A percentile compares a stretch with the other conserved stretches of the same genome.
Conservation (phyloP, 2,113 vertebrate species). For the Dasyprocta punctata region DNA sequence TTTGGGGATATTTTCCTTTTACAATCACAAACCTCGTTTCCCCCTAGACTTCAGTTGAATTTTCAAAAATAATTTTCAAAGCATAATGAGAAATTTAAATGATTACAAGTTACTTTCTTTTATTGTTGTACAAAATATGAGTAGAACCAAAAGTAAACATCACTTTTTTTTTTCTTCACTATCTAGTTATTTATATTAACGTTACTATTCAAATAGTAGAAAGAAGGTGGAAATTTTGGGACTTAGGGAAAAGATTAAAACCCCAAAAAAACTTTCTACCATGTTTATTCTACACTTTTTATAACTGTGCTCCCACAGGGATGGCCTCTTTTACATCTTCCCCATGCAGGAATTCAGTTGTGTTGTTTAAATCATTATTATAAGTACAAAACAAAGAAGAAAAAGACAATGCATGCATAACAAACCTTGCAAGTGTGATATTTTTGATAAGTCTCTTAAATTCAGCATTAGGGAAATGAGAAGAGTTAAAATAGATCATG, state of each 20-base stretch:
- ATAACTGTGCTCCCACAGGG: slow-evolving; percentile 97
- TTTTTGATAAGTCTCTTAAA: neutral
- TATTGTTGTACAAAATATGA: slow-evolving; percentile 87
- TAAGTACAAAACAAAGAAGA: neutral
- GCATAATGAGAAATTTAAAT: slow-evolving; percentile 74
- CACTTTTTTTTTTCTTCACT: slow-evolving; percentile 80
- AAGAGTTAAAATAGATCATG: neutral
- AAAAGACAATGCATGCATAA: neutral
- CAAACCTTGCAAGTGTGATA: neutral
- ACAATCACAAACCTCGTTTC: neutral
- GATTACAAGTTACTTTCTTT: slow-evolving; percentile 83
- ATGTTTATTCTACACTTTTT: slow-evolving; percentile 79
- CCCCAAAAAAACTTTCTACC: slow-evolving; percentile 67
- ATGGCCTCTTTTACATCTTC: slow-evolving; percentile 87
- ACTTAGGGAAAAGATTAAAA: slow-evolving; percentile 55
- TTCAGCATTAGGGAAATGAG: neutral
- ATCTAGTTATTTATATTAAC: slow-evolving; percentile 80
- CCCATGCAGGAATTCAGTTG: slow-evolving; percentile 89
- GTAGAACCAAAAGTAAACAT: slow-evolving; percentile 81
- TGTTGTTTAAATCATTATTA: slow-evolving; percentile 81
- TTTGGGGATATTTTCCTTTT: neutral
- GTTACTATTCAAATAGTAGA: slow-evolving; percentile 82
- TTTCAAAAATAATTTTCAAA: slow-evolving; percentile 57
- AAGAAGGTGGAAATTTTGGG: slow-evolving; percentile 74
- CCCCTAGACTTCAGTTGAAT: neutral